Conservation (phyloP, 2,113 vertebrate species). For the Stomatorhinus ivindoensis region DNA sequence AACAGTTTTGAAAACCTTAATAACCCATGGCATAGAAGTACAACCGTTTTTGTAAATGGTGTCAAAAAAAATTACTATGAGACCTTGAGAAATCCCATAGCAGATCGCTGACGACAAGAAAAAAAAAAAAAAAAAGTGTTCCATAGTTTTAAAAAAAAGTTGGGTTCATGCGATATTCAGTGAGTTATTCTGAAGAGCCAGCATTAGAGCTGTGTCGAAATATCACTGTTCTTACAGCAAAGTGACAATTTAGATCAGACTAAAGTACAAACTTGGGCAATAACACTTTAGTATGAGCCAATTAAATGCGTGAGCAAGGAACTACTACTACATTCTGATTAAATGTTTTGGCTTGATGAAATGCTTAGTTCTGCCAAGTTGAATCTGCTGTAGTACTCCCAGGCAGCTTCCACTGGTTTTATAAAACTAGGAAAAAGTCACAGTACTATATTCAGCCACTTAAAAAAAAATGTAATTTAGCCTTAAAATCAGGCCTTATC, state of each 20-base stretch:
- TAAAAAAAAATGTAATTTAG: background rate
- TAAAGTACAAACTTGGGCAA: background rate
- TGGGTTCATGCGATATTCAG: background rate
- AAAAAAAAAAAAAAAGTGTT: background rate
- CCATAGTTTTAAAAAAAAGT: background rate
- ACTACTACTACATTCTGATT: background rate
- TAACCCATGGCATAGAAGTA: background rate
- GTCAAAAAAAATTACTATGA: background rate
- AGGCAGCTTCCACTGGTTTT: background rate
- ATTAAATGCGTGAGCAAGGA: background rate
- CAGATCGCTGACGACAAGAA: background rate
- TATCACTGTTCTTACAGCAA: background rate
- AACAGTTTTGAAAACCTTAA: background rate
- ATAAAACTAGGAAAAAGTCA: background rate
- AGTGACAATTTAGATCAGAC: background rate
- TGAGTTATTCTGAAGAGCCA: background rate
- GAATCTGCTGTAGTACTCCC: background rate
- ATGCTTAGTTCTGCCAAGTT: background rate
- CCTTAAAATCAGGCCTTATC: background rate
- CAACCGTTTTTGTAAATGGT: background rate
- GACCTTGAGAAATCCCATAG: background rate
- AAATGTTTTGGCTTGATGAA: background rate
- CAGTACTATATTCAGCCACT: background rate
- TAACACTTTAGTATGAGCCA: background rate
- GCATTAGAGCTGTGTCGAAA: background rate